A percentile compares a stretch with the other conserved stretches of the same genome.
These are phyloP conservation scores for Seriola aureovittata DNA, from an alignment of 2,113 vertebrate genomes.

Conservation along the genomic window DNA sequence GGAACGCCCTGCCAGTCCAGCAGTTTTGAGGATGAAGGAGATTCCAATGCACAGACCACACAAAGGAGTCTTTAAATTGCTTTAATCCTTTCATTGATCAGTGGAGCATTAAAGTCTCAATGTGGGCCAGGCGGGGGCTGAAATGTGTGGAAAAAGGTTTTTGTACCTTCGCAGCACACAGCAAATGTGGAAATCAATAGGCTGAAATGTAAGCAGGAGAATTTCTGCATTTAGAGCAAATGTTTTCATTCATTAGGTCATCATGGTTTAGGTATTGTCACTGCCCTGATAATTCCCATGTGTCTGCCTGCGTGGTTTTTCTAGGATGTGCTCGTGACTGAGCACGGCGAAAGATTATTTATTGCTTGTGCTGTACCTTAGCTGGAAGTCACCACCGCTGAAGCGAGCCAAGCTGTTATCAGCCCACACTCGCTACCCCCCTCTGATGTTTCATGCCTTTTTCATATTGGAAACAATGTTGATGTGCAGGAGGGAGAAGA, in stretches of 20 bases:
- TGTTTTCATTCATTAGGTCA: background rate
- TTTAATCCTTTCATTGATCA: constrained; percentile 73
- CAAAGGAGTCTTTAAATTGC: constrained; percentile 64
- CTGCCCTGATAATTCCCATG: background rate
- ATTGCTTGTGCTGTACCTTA: constrained; percentile 11
- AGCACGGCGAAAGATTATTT: constrained; percentile 4
- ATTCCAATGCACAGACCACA: constrained; percentile 60
- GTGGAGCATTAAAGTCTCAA: constrained; percentile 66
- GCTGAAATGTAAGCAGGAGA: constrained; percentile 14
- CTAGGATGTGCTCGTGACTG: background rate
- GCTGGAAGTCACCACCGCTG: constrained; percentile 16
- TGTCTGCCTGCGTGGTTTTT: background rate
- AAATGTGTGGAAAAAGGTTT: constrained; percentile 42
- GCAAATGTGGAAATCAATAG: constrained; percentile 37
- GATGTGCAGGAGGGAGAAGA: constrained; percentile 40
- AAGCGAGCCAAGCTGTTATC: constrained; percentile 24
- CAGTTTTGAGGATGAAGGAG: constrained; percentile 43
- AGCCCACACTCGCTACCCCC: constrained; percentile 34
- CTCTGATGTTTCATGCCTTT: constrained; percentile 37
- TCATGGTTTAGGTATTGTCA: background rate
- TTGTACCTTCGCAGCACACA: constrained; percentile 39
- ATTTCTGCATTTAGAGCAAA: constrained; percentile 14
- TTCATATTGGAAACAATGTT: constrained; percentile 51
- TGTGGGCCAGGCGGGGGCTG: constrained; percentile 28
- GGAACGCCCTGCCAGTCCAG: constrained; percentile 35